phyloP scores from a whole-genome alignment of 2,888 invertebrate genomes.

The Matsumyia berberina region DNA sequence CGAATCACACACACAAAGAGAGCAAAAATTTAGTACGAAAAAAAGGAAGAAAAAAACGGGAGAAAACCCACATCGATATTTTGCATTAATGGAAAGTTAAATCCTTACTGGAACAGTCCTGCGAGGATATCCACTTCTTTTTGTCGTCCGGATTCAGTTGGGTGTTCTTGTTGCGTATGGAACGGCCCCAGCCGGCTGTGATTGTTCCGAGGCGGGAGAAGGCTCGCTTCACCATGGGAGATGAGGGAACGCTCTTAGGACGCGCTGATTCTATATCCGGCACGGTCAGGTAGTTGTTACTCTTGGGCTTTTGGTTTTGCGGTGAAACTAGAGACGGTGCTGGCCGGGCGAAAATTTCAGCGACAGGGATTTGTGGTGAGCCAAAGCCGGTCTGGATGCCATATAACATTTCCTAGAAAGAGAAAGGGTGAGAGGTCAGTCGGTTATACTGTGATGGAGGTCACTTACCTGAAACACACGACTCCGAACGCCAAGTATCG shows the following conservation, averaged over 20 bases:
- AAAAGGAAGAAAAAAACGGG: constrained; percentile 75
- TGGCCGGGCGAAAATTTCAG: constrained; percentile 93
- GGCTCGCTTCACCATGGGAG: constrained; percentile 96
- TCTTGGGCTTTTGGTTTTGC: constrained; percentile 93
- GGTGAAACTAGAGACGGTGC: constrained; percentile 94
- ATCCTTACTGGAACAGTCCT: constrained; percentile 94
- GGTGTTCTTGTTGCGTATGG: constrained; percentile 93
- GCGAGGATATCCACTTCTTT: constrained; percentile 96
- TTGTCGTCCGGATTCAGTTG: constrained; percentile 93
- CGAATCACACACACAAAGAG: constrained; percentile 43
- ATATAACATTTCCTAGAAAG: constrained; percentile 95
- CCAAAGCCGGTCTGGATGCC: constrained; percentile 97
- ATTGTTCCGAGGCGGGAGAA: constrained; percentile 95
- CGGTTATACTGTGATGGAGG: no score
- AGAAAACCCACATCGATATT: constrained; percentile 83
- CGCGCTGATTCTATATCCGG: constrained; percentile 94
- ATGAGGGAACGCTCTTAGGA: constrained; percentile 96
- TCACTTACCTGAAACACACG: constrained; percentile 86
- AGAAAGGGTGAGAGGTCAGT: background rate
- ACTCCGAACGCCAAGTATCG: constrained; percentile 95
- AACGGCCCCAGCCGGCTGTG: constrained; percentile 95
- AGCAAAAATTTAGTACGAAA: constrained; percentile 38
- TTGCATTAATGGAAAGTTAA: constrained; percentile 80
- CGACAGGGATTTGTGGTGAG: constrained; percentile 96
- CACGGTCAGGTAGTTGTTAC: constrained; percentile 96